These are phyloP conservation scores for Boloria selene DNA, from an alignment of 2,888 invertebrate species.

Conservation along the genomic window DNA sequence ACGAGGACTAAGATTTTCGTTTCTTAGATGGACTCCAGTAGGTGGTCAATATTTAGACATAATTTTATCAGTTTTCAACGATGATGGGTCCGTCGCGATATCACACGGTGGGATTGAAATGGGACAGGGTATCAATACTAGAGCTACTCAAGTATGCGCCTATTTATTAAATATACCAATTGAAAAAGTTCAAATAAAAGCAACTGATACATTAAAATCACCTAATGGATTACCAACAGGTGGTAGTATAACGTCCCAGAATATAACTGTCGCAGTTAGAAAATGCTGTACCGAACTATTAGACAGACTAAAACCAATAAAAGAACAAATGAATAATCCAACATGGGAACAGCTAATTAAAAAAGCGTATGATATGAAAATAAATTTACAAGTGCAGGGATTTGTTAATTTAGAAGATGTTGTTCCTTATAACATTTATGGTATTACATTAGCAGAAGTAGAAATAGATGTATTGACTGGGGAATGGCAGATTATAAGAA, in stretches of 20 bases:
- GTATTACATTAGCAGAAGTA: conserved; percentile 84
- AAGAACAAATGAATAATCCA: conserved; percentile 67
- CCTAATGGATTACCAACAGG: conserved; percentile 86
- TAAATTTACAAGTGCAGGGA: conserved; percentile 79
- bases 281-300: conserved; percentile 52
- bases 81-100: conserved; percentile 87
- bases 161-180: conserved; percentile 85
- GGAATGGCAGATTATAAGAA: conserved; percentile 83
- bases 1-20: conserved; percentile 85
- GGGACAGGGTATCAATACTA: conserved; percentile 91
- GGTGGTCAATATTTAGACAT: conserved; percentile 80
- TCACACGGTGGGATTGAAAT: conserved; percentile 88
- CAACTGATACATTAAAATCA: conserved; percentile 81
- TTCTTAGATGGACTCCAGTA: conserved; percentile 85
- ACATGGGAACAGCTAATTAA: conserved; percentile 82
- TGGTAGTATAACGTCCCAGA: conserved; percentile 77
- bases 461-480: conserved; percentile 91
- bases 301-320: conserved; percentile 63
- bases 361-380: conserved; percentile 69
- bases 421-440: conserved; percentile 81
- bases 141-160: conserved; percentile 85
- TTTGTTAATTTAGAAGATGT: conserved; percentile 71
- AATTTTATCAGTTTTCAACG: conserved; percentile 84
- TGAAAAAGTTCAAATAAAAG: conserved; percentile 85
- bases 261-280: conserved; percentile 52